Evolutionary conservation across 2,888 invertebrate species (phyloP).

Genomic region (Lasioglossum leucozonium): DNA sequence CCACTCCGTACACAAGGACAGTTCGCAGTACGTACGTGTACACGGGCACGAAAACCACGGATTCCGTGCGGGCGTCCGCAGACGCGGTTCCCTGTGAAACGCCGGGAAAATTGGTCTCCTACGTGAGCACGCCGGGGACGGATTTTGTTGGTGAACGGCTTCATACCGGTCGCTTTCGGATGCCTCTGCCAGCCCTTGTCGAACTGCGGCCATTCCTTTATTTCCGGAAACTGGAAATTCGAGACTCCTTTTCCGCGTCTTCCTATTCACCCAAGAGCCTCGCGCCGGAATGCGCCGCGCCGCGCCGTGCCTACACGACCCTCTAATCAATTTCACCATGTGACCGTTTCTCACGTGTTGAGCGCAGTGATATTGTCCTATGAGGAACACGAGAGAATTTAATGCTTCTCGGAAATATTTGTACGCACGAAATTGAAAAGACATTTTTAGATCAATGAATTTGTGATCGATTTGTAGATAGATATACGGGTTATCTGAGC

Average conservation of each 20-base stretch:
- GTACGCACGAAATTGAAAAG: no score
- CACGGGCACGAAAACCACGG: conserved; percentile 48
- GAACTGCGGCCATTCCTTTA: conserved; percentile 20
- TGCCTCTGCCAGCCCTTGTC: conserved; percentile 8
- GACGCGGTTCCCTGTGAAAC: conserved; percentile 41
- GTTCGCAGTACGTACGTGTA: conserved; percentile 7
- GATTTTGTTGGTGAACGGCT: conserved; percentile 19
- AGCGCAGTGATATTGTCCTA: neutral
- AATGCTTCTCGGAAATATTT: neutral
- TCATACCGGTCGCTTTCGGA: conserved; percentile 7
- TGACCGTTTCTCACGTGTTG: neutral
- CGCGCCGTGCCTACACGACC: neutral
- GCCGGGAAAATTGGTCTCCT: conserved; percentile 58
- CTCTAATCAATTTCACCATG: neutral
- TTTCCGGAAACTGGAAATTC: neutral
- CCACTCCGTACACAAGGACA: neutral
- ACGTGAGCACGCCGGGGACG: conserved; percentile 33
- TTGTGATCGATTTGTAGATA: no score
- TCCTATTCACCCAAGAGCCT: neutral
- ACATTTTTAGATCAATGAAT: no score
- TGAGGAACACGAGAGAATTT: neutral
- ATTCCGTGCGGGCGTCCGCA: conserved; percentile 47
- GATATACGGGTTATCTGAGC: no score
- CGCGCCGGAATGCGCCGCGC: neutral
- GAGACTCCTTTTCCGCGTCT: neutral